Percentiles rank a stretch among this genome's conserved stretches.
Evolutionary conservation across 2,797 vertebrate genomes (phyloP).

Genomic region (Aulostomus chinensis): DNA sequence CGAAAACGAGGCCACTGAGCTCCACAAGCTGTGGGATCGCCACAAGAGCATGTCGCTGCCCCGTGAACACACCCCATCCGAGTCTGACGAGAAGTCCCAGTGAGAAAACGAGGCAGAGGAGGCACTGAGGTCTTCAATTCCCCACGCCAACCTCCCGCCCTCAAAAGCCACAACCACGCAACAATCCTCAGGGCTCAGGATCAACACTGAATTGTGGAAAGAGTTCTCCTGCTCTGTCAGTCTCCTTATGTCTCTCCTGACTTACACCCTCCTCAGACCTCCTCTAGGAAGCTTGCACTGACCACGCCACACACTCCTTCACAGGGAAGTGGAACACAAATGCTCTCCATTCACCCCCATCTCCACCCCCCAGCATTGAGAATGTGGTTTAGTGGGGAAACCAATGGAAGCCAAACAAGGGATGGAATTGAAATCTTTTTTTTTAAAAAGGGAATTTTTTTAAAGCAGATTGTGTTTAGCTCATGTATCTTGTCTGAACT

Average conservation of each 20-base stretch:
- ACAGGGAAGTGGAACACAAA: constrained; percentile 5
- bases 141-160: not conserved
- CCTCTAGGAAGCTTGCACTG: constrained; percentile 52
- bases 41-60: constrained; percentile 88
- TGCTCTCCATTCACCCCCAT: constrained; percentile 39
- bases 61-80: constrained; percentile 82
- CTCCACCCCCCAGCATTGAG: constrained; percentile 28
- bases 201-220: constrained; percentile 64
- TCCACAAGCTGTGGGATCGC: constrained; percentile 93
- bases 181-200: constrained; percentile 75
- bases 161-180: constrained; percentile 59
- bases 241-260: constrained; percentile 25
- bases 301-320: constrained; percentile 57
- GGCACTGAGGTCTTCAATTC: constrained; percentile 33
- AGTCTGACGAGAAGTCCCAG: constrained; percentile 87
- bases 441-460: constrained; percentile 45
- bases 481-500: constrained; percentile 18
- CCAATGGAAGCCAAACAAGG: not conserved
- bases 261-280: constrained; percentile 16
- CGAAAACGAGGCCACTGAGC: constrained; percentile 90
- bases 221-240: constrained; percentile 41
- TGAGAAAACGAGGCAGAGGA: constrained; percentile 59
- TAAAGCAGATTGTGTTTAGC: constrained; percentile 20
- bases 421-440: constrained; percentile 15
- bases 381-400: constrained; percentile 26